Evolutionary conservation across 1,140 invertebrate genomes (phyloP), one percentile per base, ranked within the genome.

Genomic region (Zaprionus camerounensis): DNA sequence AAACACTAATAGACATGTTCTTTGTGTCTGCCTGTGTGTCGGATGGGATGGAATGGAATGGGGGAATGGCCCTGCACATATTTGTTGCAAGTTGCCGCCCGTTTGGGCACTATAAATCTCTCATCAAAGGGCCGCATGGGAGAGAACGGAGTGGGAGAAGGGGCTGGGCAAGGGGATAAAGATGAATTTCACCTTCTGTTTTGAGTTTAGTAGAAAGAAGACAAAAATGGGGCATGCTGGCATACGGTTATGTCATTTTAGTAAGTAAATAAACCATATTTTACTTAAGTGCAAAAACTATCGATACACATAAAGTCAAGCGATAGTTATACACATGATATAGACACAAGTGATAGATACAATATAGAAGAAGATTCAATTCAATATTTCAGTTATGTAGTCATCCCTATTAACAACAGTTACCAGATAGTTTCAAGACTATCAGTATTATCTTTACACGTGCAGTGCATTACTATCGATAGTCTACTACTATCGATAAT

Each of bases 1-100:
- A 65, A 53, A 80, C 56, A 74, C 62, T 62, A 58, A 66, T 61
- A 62, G 26, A 72, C 36, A 76, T 76, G 46, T 64, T 69, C 62
- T 24, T 46, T 49, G 53, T 22, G 36, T 44, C 31, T 34, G 28
- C 46, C 41, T 46, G 41, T 46, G 41, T 46, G 38, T 41, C 15
- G 38, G 15, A 41, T 41, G 41, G 41, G 6, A 9, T 5, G 13
- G 6, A n/a, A 38, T 15, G 38, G 38, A 13, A 15, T 41, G 41
- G 38, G 38, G 44, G 46, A 55, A n/a, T 46, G 51, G 53, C n/a
- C 15, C 22, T 36, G 31, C n/a, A 44, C 65, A 53, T 46, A 74
- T 74, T 74, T 74, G 65, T 56, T 69, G 53, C 72, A 71, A 65
- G 36, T 71, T 28, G 56, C 20, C 34, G 55, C 46, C 71, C 31